Percentiles rank a stretch among this genome's conserved stretches.
These are phyloP conservation scores for Ormyrus pomaceus DNA, from an alignment of 2,888 invertebrate species.

Conservation along the genomic window DNA sequence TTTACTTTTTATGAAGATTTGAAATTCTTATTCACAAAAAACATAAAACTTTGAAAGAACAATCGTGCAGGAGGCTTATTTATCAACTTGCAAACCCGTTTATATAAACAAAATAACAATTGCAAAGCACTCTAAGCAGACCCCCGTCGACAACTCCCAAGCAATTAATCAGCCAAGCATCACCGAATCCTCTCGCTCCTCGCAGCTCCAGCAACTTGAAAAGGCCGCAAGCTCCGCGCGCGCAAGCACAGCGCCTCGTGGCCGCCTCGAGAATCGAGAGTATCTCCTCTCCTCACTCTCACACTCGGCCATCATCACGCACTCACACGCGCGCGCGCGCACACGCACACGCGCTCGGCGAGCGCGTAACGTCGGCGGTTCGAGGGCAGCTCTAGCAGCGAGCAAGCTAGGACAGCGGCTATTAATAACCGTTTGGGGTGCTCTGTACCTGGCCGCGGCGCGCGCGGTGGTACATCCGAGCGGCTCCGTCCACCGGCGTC, in stretches of 20 bases:
- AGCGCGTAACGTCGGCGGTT: slow-evolving; percentile 21
- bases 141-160: too few relatives aligned
- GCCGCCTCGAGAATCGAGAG: slow-evolving; percentile 23
- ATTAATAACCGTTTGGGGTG: slow-evolving; percentile 75
- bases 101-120: too few relatives aligned
- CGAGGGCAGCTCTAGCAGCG: slow-evolving; percentile 56
- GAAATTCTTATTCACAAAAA: too few relatives aligned
- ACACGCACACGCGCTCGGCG: not conserved
- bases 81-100: too few relatives aligned
- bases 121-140: too few relatives aligned
- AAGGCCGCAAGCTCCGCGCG: not conserved
- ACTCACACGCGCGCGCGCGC: not conserved
- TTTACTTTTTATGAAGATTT: too few relatives aligned
- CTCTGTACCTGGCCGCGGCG: slow-evolving; percentile 73
- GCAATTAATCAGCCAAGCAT: too few relatives aligned
- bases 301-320: not conserved
- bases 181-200: too few relatives aligned
- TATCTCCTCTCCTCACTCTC: not conserved
- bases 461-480: slow-evolving; percentile 65
- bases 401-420: slow-evolving; percentile 74
- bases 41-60: too few relatives aligned
- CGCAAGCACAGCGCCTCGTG: not conserved
- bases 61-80: too few relatives aligned
- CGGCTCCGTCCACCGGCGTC: slow-evolving; percentile 62
- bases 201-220: not conserved